Evolutionary conservation across 2,797 vertebrate species (phyloP).

Genomic region (Onychomys torridus): DNA sequence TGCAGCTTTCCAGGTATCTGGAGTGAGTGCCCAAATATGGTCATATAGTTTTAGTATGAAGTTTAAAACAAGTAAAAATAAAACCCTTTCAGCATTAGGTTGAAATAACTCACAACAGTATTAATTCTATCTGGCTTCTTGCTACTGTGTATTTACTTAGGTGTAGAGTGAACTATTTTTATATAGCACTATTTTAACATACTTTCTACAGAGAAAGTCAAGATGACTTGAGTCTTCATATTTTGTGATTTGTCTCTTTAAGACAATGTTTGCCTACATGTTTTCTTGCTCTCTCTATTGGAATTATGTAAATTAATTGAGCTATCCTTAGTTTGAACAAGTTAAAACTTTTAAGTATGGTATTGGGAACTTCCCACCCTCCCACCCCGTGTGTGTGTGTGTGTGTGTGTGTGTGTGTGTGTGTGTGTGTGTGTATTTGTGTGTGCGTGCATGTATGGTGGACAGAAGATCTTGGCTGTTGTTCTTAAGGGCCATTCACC

Average conservation of each 20-base stretch:
- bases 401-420: neutral
- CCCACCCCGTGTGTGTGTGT: neutral
- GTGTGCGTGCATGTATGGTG: neutral
- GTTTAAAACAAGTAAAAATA: slow-evolving; percentile 29
- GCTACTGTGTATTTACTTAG: neutral
- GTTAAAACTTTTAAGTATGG: neutral
- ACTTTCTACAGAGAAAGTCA: neutral
- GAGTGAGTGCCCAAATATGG: neutral
- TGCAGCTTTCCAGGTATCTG: neutral
- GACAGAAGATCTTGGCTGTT: neutral
- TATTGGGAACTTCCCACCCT: neutral
- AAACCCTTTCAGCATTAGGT: neutral
- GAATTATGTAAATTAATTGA: neutral
- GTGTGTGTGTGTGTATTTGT: neutral
- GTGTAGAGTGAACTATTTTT: neutral
- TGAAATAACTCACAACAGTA: neutral
- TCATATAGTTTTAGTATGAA: neutral
- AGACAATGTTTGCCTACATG: neutral
- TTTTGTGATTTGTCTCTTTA: neutral
- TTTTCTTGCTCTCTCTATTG: neutral
- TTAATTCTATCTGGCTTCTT: neutral
- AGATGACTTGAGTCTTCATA: neutral
- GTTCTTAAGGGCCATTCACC: neutral
- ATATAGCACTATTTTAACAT: neutral
- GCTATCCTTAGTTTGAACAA: neutral